Evolutionary conservation across 1,140 invertebrate species (phyloP), one percentile per base, ranked within the genome.

Genomic region (Cyrtorhinus lividipennis): DNA sequence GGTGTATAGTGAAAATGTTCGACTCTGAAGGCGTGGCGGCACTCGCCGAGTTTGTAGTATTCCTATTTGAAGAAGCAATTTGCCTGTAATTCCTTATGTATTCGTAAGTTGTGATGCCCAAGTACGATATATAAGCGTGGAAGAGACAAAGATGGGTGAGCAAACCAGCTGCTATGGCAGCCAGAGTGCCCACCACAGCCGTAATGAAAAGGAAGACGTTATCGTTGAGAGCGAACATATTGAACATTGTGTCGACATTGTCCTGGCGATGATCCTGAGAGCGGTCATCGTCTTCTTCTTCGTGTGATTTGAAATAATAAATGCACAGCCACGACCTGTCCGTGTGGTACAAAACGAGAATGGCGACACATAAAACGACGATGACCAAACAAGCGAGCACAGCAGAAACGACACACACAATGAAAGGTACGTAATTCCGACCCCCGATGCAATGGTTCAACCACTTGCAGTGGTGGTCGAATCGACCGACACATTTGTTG

Each of bases 381-480:
- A 91, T 83, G n/a, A 83, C 76, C 13, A 86, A 68, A 5, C 84
- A 80, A 56, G 87, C 83, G 20, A 87, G 71, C 61, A 92, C 82
- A 2, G 90, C 90, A 23, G 88, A 89, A n/a, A 85, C 77, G 8
- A 96, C 81, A 69, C 89, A 92, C 67, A 83, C 80, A 24, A 95
- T 79, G 72, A 96, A 97, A 22, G 85, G 83, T 24, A 77, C 79
- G 76, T 98, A 98, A 72, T 98, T 98, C 64, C 90, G 79, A 8
- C 80, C 80, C 0, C 95, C 95, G 23, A 98, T 83, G 76, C 95
- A 98, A 72, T 94, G 94, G 76, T 98, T 98, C 24, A 98, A 76
- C 95, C 95, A 98, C 77, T 95, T 94, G 77, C 94, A 98, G 73
- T 97, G 94, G 73, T 90, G 87, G 70, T 98, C 95, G 75, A 98